A percentile compares a stretch with the other conserved stretches of the same genome.
These are phyloP conservation scores for Dynastes hyllus DNA, from an alignment of 2,888 invertebrate genomes.

Conservation along the genomic window DNA sequence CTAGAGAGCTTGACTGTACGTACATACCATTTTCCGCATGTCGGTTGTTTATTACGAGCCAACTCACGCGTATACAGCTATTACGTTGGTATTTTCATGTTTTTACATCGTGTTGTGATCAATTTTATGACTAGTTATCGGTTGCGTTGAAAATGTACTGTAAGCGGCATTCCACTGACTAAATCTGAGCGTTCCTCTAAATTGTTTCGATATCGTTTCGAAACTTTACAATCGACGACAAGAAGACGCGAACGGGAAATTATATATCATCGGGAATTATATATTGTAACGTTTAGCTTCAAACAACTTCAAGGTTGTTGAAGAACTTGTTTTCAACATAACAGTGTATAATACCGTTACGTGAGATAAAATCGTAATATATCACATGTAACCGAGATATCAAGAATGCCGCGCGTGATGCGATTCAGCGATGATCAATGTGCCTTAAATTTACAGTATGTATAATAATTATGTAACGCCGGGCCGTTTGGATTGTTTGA, in stretches of 20 bases:
- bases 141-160: background rate
- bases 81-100: background rate
- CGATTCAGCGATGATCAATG: constrained; percentile 40
- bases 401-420: constrained; percentile 27
- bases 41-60: background rate
- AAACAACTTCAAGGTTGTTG: constrained; percentile 33
- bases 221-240: constrained; percentile 24
- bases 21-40: too few species aligned
- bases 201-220: background rate
- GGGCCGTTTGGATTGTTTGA: too few species aligned
- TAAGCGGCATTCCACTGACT: background rate
- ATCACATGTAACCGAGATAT: constrained; percentile 49
- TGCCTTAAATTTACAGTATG: constrained; percentile 21
- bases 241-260: constrained; percentile 24
- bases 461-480: constrained; percentile 12
- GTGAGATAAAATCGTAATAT: constrained; percentile 49
- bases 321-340: constrained; percentile 37
- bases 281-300: constrained; percentile 36
- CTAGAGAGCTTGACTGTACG: too few species aligned
- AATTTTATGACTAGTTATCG: constrained; percentile 4
- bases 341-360: constrained; percentile 45
- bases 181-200: constrained; percentile 6
- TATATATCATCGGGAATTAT: constrained; percentile 25
- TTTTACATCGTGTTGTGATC: constrained; percentile 8
- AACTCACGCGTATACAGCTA: constrained; percentile 6